Evolutionary conservation across 1,140 invertebrate genomes (phyloP).

Genomic region (Rhagoletis zephyria): DNA sequence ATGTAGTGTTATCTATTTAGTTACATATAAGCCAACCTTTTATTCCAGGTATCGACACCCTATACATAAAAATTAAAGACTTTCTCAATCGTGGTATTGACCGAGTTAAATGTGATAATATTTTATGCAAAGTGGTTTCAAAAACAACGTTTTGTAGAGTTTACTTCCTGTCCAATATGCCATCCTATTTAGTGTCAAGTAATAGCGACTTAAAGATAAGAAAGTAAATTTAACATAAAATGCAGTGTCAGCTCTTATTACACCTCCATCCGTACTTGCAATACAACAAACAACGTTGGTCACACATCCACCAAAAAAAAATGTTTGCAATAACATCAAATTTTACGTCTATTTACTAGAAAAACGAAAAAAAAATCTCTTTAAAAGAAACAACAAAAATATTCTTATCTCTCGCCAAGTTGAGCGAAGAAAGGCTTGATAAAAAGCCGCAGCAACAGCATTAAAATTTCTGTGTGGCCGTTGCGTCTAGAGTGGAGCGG

Average conservation of each 20-base stretch:
- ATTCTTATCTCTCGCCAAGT: neutral
- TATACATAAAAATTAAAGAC: conserved; percentile 16
- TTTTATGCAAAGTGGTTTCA: neutral
- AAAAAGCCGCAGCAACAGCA: conserved; percentile 9
- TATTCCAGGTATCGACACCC: no score
- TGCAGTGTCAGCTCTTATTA: conserved; percentile 20
- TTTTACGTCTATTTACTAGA: conserved; percentile 4
- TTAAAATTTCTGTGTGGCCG: neutral
- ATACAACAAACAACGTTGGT: neutral
- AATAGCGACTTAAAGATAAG: neutral
- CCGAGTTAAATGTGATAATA: neutral
- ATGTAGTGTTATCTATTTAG: no score
- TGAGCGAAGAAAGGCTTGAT: neutral
- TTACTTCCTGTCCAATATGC: conserved; percentile 14
- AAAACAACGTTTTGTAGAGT: no score
- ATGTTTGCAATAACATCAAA: conserved; percentile 13
- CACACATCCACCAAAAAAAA: neutral
- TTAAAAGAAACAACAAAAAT: neutral
- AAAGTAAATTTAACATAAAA: conserved; percentile 6
- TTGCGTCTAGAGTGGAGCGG: neutral
- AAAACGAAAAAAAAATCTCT: conserved; percentile 14
- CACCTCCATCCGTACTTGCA: neutral
- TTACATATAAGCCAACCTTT: no score
- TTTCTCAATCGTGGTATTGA: neutral
- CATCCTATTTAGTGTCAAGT: conserved; percentile 35